Evolutionary conservation across 2,888 invertebrate species (phyloP), one percentile per base, ranked within the genome.

Genomic region (Microplitis deprimator): DNA sequence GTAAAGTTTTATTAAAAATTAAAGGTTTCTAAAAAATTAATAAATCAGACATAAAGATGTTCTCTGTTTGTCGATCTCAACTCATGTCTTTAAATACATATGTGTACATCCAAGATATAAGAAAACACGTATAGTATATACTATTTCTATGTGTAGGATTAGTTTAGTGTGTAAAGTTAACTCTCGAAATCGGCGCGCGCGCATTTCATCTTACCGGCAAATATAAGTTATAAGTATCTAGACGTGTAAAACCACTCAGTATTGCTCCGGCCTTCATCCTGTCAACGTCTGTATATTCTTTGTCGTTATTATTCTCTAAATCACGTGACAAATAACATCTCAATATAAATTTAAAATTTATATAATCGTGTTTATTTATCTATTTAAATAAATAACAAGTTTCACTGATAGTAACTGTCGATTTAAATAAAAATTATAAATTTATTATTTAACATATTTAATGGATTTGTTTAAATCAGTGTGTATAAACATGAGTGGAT

Each of bases 261-360:
- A 77, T 81, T 75, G 80, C 76, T 78, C 74, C 79, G 80, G 75
- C 82, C 68, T 77, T 77, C 77, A 74, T 65, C 67, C 69, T 29
- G 81, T 17, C 65, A 50, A 77, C 78, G 39, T 64, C 73, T 68
- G 39, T 16, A 68, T 73, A 29, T 17, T n/a, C 39, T 62, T 40
- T 60, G 2, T 16, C 8, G 6, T 60, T 29, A 40, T 16, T 38
- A 59, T 8, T 38, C 16, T 16, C 38, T 62, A n/a, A 20, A 59
- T 75, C 68, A 72, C 73, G 73, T 77, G 72, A 77, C 17, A 73
- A 77, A 39, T 40, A 39, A 39, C 16, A 17, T 40, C 59, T 10
- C 10, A 20, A 10, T 13, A 39, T 5, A 68, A 68, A n/a, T 68
- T 68, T 50, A 20, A 67, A 29, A 67, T 67, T 39, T 29, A 67